Base-by-base conservation (phyloP, 2,797 vertebrate species). In the Sebastes kiyomatsui region DNA sequence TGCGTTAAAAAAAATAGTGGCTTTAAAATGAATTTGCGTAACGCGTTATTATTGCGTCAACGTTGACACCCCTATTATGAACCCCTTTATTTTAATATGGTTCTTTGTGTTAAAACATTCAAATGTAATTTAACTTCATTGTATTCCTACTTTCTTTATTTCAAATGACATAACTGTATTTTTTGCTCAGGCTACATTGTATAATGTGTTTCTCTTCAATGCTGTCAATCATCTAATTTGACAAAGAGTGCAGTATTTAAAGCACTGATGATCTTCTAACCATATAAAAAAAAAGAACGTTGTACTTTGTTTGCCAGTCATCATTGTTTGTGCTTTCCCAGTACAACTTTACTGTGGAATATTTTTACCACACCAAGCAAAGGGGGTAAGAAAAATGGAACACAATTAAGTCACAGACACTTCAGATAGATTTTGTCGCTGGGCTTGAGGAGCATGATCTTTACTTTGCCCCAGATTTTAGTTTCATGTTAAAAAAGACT, bases 401-500 rank as follows among this genome's bases (percentile, higher is more conserved):
- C 42, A 12, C 8, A 52, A 75, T 72, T 23, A 83, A 69, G 46
- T 80, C 22, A 22, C 49, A 80, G 30, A 79, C 68, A 58, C 59
- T 80, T 82, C 65, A 80, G 55, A 78, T 20, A 85, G 80, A 90
- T 89, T 83, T 82, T 68, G 76, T 83, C 42, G 0, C 13, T 23
- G 59, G 12, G 70, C 12, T 83, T 68, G 35, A 84, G 80, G 59
- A 75, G 75, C 28, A n/a, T 73, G 82, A 82, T 85, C 85, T 90
- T 90, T 92, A 23, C 75, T 78, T 79, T 90, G 80, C 32, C 85
- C 79, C 66, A 84, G 81, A 88, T 85, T 90, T 79, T 65, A 75
- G 80, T 88, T 90, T 87, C 64, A 84, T 79, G 23, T 79, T 66
- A 79, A 82, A 56, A 2, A 67, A 72, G 55, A 76, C 74, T 83